Conservation (phyloP, 2,888 invertebrate species). For the Netelia melanura region DNA sequence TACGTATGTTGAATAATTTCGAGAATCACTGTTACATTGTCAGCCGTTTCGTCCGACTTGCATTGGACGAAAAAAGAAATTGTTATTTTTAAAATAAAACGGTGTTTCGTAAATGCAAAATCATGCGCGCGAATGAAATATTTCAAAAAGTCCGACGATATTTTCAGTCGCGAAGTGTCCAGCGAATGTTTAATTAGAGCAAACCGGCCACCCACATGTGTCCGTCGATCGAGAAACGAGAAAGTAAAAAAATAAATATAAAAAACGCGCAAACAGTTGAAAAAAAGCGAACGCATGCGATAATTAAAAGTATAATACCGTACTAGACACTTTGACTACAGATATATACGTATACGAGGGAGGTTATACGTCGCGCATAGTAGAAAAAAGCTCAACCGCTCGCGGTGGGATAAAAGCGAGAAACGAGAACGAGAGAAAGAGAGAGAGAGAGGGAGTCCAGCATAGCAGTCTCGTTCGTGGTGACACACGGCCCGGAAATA, state of each 20-base stretch:
- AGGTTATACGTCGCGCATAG: slow-evolving; percentile 49
- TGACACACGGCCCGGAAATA: slow-evolving; percentile 82
- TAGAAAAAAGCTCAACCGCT: slow-evolving; percentile 50
- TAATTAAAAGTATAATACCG: slow-evolving; percentile 68
- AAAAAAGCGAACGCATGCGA: slow-evolving; percentile 52
- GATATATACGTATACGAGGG: not conserved
- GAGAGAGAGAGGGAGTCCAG: slow-evolving; percentile 14
- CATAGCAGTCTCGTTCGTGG: slow-evolving; percentile 68
- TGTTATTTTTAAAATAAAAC: not conserved
- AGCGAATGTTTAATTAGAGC: slow-evolving; percentile 51
- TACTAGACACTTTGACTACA: slow-evolving; percentile 40
- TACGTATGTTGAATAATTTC: too few relatives aligned
- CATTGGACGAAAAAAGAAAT: not conserved
- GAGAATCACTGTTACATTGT: too few relatives aligned
- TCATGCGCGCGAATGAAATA: not conserved
- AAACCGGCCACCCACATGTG: not conserved
- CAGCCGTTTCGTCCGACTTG: too few relatives aligned
- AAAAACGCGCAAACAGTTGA: not conserved
- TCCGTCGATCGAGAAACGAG: slow-evolving; percentile 44
- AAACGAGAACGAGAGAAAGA: slow-evolving; percentile 64
- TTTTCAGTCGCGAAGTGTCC: not conserved
- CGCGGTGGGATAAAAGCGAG: slow-evolving; percentile 44
- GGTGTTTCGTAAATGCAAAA: not conserved
- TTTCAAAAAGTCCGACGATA: slow-evolving; percentile 16
- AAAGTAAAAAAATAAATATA: not conserved